A percentile compares a stretch with the other conserved stretches of the same genome.
These are phyloP conservation scores for Drosophila picticornis DNA, from an alignment of 2,888 invertebrate species.

Conservation along the genomic window DNA sequence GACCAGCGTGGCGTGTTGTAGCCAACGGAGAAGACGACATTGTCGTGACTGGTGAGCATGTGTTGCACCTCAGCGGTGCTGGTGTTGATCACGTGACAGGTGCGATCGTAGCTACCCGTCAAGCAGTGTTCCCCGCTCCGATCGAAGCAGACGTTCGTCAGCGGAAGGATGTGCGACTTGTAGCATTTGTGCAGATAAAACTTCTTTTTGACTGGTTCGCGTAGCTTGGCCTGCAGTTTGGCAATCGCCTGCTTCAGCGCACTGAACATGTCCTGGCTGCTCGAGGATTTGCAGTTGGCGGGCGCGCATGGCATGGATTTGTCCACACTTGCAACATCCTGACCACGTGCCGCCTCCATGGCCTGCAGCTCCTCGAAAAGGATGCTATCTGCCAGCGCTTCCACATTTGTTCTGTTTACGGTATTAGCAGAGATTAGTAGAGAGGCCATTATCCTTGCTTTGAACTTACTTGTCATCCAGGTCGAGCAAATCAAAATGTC, in stretches of 20 bases:
- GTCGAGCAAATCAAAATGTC: conserved; percentile 88
- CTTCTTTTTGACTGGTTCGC: conserved; percentile 87
- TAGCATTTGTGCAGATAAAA: conserved; percentile 89
- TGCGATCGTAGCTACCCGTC: conserved; percentile 93
- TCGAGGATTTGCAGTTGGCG: conserved; percentile 38
- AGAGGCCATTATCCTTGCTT: background rate
- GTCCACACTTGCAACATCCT: background rate
- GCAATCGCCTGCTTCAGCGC: conserved; percentile 88
- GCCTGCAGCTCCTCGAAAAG: conserved; percentile 53
- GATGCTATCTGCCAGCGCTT: conserved; percentile 67
- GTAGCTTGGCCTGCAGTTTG: conserved; percentile 88
- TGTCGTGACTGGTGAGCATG: conserved; percentile 91
- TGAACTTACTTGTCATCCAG: conserved; percentile 87
- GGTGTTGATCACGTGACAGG: conserved; percentile 93
- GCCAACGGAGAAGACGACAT: conserved; percentile 92
- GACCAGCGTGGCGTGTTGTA: conserved; percentile 92
- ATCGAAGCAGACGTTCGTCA: conserved; percentile 91
- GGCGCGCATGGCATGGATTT: conserved; percentile 17
- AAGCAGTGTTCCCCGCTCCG: conserved; percentile 90
- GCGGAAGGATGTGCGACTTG: conserved; percentile 89
- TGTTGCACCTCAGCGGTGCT: conserved; percentile 89
- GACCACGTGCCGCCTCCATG: conserved; percentile 25
- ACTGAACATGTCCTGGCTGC: conserved; percentile 76
- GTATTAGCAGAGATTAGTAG: background rate
- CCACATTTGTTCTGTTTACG: conserved; percentile 55